Evolutionary conservation across 2,888 invertebrate species (phyloP).

Genomic region (Pollenia amentaria): DNA sequence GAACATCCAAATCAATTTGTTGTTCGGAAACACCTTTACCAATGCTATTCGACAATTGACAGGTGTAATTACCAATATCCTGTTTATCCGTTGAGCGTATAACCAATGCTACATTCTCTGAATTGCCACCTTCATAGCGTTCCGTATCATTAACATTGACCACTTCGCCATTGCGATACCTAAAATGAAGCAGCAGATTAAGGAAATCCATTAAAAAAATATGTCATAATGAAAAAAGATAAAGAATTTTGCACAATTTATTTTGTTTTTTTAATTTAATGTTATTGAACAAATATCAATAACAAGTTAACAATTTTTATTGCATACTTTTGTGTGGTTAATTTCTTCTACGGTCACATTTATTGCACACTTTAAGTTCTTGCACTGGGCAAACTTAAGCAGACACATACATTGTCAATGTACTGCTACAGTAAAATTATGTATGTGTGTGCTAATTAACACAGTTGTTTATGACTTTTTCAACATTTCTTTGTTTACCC

Average conservation of each 20-base stretch:
- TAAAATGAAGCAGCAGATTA: slow-evolving; percentile 80
- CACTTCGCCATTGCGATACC: slow-evolving; percentile 89
- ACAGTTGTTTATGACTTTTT: slow-evolving; percentile 65
- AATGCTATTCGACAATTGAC: slow-evolving; percentile 91
- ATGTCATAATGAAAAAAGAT: neutral
- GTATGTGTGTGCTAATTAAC: slow-evolving; percentile 66
- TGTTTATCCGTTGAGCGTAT: slow-evolving; percentile 90
- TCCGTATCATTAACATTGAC: slow-evolving; percentile 86
- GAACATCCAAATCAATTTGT: slow-evolving; percentile 90
- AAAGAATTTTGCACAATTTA: slow-evolving; percentile 9
- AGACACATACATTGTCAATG: neutral
- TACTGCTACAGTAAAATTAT: neutral
- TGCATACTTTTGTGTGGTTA: slow-evolving; percentile 54
- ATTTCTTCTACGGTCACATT: slow-evolving; percentile 52
- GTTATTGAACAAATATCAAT: slow-evolving; percentile 54
- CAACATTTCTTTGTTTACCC: slow-evolving; percentile 23
- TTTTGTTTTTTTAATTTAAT: slow-evolving; percentile 51
- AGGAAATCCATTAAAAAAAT: slow-evolving; percentile 24
- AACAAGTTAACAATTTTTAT: slow-evolving; percentile 56
- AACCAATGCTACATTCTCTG: slow-evolving; percentile 90
- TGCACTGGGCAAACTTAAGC: neutral
- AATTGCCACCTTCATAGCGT: slow-evolving; percentile 91
- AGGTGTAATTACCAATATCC: slow-evolving; percentile 94
- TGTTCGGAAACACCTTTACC: slow-evolving; percentile 91
- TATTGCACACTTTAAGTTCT: slow-evolving; percentile 46